Evolutionary conservation across 2,888 invertebrate genomes (phyloP).

Genomic region (Leptarthrus brevirostris): DNA sequence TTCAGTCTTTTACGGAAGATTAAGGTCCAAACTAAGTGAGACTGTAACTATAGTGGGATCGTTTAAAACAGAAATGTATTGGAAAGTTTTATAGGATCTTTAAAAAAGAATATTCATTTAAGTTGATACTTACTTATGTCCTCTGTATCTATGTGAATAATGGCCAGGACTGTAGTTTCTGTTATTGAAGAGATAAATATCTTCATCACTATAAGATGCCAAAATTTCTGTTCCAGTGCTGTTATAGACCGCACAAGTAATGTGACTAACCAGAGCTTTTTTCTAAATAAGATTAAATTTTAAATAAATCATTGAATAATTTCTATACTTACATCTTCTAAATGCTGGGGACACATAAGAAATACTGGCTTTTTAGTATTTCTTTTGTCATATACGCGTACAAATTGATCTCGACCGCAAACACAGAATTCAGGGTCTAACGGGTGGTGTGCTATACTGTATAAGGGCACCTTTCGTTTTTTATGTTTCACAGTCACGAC

Average conservation of each 20-base stretch:
- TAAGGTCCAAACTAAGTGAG: no score
- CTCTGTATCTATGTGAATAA: constrained; percentile 71
- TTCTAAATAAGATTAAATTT: constrained; percentile 56
- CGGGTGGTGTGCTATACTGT: constrained; percentile 89
- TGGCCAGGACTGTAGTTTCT: constrained; percentile 67
- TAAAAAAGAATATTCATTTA: no score
- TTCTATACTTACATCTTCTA: constrained; percentile 58
- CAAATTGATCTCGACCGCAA: constrained; percentile 82
- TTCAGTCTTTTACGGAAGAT: no score
- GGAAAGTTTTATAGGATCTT: no score
- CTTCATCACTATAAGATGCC: constrained; percentile 94
- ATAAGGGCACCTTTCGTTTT: constrained; percentile 78
- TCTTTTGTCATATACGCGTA: constrained; percentile 82
- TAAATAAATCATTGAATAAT: no score
- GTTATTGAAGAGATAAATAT: constrained; percentile 88
- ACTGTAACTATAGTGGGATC: no score
- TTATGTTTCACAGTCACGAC: constrained; percentile 71
- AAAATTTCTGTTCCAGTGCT: constrained; percentile 90
- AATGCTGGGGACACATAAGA: constrained; percentile 72
- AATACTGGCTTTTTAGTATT: constrained; percentile 70
- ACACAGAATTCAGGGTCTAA: constrained; percentile 83
- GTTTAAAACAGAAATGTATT: no score
- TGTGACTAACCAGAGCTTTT: constrained; percentile 69
- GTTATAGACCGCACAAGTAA: constrained; percentile 92
- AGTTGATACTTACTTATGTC: constrained; percentile 70